Base-by-base conservation (phyloP, 2,888 invertebrate species). In the Alloscopus bannaensis region DNA sequence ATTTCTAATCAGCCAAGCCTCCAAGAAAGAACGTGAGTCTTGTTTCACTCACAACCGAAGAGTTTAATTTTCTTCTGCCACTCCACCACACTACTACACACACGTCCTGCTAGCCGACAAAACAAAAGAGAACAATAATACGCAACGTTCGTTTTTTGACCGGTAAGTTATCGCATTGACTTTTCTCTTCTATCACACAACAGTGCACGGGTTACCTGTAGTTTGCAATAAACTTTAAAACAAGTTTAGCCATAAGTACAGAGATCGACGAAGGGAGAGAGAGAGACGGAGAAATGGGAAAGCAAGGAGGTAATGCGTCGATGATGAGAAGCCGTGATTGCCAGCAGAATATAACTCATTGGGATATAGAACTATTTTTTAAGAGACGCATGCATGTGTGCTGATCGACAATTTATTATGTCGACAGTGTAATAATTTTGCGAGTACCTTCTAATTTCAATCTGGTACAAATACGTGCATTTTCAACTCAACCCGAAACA, bases 1-100 rank as follows among this genome's bases (percentile, higher is more conserved):
- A 77, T 77, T 77, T 77, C 77, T 77, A 77, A 77, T 77, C 77
- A 77, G 77, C 70, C 77, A 77, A 77, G 77, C 77, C 77, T 77
- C 77, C 69, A 70, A 77, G 69, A 47, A 57, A 77, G 77, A 77
- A 77, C 77, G 77, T 77, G 77, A 77, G 70, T 64, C 77, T 77
- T 77, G 70, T 77, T 75, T 75, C 45, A 29, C 20, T 64, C 60
- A 22, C 42, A 69, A 69, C 40, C n/a, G n/a, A 66, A 20, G 66
- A 60, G 69, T 76, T 76, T 76, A 76, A 76, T 76, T 66, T 75
- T 66, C 73, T 73, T 45, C 18, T 45, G 13, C n/a, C n/a, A n/a
- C n/a, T n/a, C n/a, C n/a, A n/a, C n/a, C n/a, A n/a, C n/a, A n/a
- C n/a, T n/a, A n/a, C n/a, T n/a, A n/a, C n/a, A n/a, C n/a, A n/a